phyloP scores from a whole-genome alignment of 1,140 invertebrate genomes.

The Chionoecetes opilio region DNA sequence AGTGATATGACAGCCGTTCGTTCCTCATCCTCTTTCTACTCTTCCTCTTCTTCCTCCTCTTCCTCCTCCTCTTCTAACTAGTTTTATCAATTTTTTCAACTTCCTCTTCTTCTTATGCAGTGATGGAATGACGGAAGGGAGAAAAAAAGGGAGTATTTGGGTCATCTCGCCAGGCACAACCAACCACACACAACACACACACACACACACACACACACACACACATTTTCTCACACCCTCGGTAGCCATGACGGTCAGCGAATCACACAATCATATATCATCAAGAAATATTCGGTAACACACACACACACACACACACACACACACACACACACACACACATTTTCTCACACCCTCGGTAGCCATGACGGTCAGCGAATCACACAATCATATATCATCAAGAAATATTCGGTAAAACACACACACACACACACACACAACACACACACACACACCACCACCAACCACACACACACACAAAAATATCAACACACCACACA shows the following conservation, averaged over 20 bases:
- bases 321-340: constrained; percentile 27
- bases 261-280: no score
- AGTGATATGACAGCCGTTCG: not conserved
- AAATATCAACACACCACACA: no score
- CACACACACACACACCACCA: not conserved
- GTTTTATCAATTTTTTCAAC: not conserved
- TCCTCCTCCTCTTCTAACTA: not conserved
- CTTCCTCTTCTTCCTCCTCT: not conserved
- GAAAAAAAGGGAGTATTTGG: not conserved
- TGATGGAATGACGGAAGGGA: not conserved
- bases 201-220: constrained; percentile 25
- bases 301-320: constrained; percentile 25
- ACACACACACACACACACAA: constrained; percentile 28
- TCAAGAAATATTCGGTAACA: no score
- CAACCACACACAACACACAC: constrained; percentile 25
- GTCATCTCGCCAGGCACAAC: not conserved
- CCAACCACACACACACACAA: constrained; percentile 3
- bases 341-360: not conserved
- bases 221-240: constrained; percentile 1
- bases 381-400: not conserved
- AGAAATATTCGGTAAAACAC: not conserved
- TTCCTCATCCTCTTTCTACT: not conserved
- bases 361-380: not conserved
- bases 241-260: not conserved
- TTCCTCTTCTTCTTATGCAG: not conserved